Conservation (phyloP, 2,113 vertebrate species). For the Neotoma lepida region DNA sequence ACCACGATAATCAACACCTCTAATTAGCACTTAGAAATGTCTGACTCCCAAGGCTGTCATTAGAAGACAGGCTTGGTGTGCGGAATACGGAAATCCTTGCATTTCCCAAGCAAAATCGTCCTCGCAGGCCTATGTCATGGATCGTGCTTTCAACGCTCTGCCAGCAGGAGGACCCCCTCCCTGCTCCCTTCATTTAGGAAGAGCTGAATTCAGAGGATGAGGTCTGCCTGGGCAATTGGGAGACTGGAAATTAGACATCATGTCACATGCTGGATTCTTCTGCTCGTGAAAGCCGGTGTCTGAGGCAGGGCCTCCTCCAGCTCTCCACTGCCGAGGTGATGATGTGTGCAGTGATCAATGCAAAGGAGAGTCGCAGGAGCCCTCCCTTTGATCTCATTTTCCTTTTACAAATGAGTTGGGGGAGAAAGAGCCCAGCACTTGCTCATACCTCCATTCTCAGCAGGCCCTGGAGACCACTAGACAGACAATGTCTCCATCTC, state of each 20-base stretch:
- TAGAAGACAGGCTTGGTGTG: conserved; percentile 69
- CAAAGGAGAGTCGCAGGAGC: background rate
- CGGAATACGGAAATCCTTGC: conserved; percentile 28
- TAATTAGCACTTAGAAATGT: conserved; percentile 76
- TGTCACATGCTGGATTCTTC: background rate
- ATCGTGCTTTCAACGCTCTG: background rate
- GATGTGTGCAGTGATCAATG: background rate
- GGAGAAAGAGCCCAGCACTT: background rate
- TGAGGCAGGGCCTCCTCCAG: background rate
- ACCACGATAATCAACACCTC: conserved; percentile 72
- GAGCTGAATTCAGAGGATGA: conserved; percentile 38
- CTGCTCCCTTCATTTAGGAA: background rate
- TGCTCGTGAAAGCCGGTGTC: background rate
- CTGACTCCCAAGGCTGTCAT: conserved; percentile 74
- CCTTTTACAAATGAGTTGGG: conserved; percentile 18
- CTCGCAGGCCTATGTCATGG: conserved; percentile 44
- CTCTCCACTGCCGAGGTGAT: background rate
- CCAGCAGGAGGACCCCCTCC: conserved; percentile 1
- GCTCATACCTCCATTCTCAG: background rate
- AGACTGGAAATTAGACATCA: conserved; percentile 42
- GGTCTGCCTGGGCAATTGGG: conserved; percentile 11
- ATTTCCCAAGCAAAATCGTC: conserved; percentile 48
- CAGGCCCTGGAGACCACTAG: conserved; percentile 6
- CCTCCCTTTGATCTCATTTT: conserved; percentile 6
- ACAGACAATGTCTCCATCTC: background rate